Evolutionary conservation across 2,113 vertebrate genomes (phyloP).

Genomic region (Seriola rivoliana): DNA sequence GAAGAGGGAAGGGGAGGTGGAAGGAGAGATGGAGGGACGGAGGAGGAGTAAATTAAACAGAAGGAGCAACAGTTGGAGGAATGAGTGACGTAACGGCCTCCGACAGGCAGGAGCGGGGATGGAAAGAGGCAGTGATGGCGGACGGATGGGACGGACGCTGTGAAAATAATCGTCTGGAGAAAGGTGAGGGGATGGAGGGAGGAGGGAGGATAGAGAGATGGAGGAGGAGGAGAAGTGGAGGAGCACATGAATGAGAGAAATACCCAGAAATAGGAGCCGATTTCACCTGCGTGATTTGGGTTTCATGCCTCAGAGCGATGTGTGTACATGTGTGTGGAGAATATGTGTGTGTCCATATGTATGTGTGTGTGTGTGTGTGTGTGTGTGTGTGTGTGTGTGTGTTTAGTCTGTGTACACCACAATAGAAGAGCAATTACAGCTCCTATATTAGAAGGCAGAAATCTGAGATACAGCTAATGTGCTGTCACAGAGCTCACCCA

Average conservation of each 20-base stretch:
- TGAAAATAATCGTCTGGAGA: constrained; percentile 11
- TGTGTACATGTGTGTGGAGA: neutral
- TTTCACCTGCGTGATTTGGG: neutral
- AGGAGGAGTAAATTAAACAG: neutral
- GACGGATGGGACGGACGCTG: constrained; percentile 36
- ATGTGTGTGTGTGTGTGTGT: neutral
- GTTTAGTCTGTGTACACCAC: constrained; percentile 27
- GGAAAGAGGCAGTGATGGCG: constrained; percentile 20
- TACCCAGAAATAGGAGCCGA: constrained; percentile 30
- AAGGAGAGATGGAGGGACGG: neutral
- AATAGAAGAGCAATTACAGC: constrained; percentile 46
- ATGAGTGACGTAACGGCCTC: constrained; percentile 17
- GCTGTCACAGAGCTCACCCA: constrained; percentile 19
- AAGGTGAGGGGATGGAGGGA: neutral
- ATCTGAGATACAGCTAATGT: constrained; percentile 52
- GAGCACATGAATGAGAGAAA: neutral
- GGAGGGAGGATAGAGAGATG: neutral
- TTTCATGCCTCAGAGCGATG: constrained; percentile 13
- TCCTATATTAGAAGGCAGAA: constrained; percentile 38
- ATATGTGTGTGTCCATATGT: neutral
- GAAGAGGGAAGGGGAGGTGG: neutral
- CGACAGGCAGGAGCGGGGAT: constrained; percentile 24
- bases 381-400: constrained; percentile 5
- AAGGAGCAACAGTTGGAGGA: neutral
- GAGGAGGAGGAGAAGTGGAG: neutral